phyloP scores from a whole-genome alignment of 2,888 invertebrate species.

The Pegoplata infirma region DNA sequence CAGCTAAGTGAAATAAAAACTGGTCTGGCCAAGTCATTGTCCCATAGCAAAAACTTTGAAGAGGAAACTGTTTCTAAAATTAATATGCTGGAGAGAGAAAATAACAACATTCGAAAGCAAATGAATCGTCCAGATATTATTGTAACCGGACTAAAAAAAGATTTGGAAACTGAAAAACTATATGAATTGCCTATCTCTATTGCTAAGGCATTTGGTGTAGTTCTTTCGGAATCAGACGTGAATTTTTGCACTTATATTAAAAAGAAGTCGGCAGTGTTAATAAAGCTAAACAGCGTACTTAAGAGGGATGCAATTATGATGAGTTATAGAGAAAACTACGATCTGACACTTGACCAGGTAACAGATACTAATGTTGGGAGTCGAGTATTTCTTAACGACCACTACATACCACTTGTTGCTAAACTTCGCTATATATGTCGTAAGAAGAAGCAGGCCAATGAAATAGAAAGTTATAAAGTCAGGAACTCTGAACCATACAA shows the following conservation, averaged over 20 bases:
- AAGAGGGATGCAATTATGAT: background rate
- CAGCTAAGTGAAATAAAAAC: constrained; percentile 3
- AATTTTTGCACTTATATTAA: background rate
- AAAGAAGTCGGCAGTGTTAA: background rate
- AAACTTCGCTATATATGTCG: background rate
- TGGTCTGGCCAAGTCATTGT: background rate
- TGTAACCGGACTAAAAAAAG: background rate
- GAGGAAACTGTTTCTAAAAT: background rate
- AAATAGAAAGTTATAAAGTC: background rate
- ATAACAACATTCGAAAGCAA: background rate
- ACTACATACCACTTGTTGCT: background rate
- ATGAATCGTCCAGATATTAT: background rate
- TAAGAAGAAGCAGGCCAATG: background rate
- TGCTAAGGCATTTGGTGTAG: background rate
- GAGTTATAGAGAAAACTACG: background rate
- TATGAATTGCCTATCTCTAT: background rate
- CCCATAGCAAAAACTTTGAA: background rate
- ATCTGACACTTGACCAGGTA: background rate
- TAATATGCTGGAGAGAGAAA: background rate
- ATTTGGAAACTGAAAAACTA: background rate
- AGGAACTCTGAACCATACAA: background rate
- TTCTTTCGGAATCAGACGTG: background rate
- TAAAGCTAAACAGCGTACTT: constrained; percentile 5
- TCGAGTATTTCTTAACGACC: constrained; percentile 2
- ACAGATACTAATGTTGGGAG: background rate